Evolutionary conservation across 1,140 invertebrate species (phyloP).

Genomic region (Mamestra configurata): DNA sequence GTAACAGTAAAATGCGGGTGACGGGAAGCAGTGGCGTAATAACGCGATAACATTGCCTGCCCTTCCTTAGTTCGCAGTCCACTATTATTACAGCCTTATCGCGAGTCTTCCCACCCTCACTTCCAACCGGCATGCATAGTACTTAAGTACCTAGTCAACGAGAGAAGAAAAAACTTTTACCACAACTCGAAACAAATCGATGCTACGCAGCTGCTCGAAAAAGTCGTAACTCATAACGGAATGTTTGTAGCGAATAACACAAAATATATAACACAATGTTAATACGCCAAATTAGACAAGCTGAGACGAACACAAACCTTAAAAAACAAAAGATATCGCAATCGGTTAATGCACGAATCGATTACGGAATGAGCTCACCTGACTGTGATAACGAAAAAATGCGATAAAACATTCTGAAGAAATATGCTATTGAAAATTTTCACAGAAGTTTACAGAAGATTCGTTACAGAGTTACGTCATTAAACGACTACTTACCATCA

Average conservation of each 20-base stretch:
- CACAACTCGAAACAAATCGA: neutral
- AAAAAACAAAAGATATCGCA: slow-evolving; percentile 46
- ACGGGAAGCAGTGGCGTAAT: slow-evolving; percentile 50
- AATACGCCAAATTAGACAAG: neutral
- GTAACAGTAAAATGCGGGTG: slow-evolving; percentile 50
- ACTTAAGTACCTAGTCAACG: neutral
- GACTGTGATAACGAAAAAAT: slow-evolving; percentile 42
- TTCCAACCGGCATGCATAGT: neutral
- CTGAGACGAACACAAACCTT: neutral
- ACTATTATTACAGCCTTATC: slow-evolving; percentile 44
- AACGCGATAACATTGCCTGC: slow-evolving; percentile 36
- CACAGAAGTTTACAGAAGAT: slow-evolving; percentile 7
- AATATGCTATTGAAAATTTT: neutral
- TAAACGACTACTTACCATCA: neutral
- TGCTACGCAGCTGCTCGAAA: neutral
- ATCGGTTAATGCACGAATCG: slow-evolving; percentile 48
- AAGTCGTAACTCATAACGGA: neutral
- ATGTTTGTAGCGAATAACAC: neutral
- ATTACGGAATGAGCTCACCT: slow-evolving; percentile 53
- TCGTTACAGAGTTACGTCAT: slow-evolving; percentile 9
- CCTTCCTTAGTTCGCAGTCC: slow-evolving; percentile 25
- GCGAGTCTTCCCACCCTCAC: slow-evolving; percentile 16
- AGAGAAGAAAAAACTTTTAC: neutral
- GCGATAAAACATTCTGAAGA: slow-evolving; percentile 40
- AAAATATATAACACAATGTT: neutral